Base-by-base conservation (phyloP, 2,888 invertebrate genomes). In the Bombylius discolor region DNA sequence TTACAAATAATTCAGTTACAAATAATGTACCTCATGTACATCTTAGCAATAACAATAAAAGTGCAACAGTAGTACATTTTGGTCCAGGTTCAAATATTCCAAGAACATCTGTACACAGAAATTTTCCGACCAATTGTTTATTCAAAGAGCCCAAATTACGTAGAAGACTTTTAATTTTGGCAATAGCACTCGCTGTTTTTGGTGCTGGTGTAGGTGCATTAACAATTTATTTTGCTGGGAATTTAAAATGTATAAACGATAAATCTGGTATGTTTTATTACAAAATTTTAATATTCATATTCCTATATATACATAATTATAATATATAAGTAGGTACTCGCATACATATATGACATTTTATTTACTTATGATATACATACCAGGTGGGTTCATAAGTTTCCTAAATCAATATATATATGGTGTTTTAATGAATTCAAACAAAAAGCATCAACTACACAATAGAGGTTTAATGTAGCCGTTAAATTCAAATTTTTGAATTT, bases 81-180 rank as follows among this genome's bases (percentile, higher is more conserved):
- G 65, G 64, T 11, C 62, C 64, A 44, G 61, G 62, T 44, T 57
- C 61, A 33, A 61, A 58, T 48, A 60, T 60, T 33, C 59, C 64
- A 57, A 63, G 63, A 60, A 63, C 65, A 55, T 61, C 63, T 39
- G 52, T 63, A 46, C 63, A 62, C 36, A 56, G 56, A 44, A 57
- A 53, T 50, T 60, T 57, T 31, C 14, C 57, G 13, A 31, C 57
- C 4, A 55, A 57, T 31, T 55, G 49, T 32, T 23, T 71, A 82
- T 84, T 71, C 79, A 82, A 55, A 85, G 87, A 52, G 83, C 86
- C 72, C 79, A 83, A 79, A 82, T 76, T 56, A 82, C 86, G 60
- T 78, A 83, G 63, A 78, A 79, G 76, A 64, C 62, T 74, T 1
- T 58, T 73, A 7, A 59, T 72, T 32, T 62, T 73, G 64, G 74